A percentile compares a stretch with the other conserved stretches of the same genome.
phyloP scores from a whole-genome alignment of 2,797 vertebrate genomes.

The Myotis findleyi region DNA sequence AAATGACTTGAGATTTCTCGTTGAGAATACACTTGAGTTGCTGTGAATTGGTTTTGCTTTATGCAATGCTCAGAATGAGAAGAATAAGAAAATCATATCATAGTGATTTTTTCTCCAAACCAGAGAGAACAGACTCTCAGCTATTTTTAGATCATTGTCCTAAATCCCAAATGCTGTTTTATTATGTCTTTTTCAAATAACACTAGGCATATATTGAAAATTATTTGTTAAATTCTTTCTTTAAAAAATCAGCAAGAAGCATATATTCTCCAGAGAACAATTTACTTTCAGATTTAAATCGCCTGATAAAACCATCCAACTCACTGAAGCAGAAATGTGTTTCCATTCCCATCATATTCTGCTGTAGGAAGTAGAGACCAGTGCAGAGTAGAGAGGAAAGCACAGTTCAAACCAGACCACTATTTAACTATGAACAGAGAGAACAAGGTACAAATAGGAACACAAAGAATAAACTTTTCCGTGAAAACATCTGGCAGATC shows the following conservation, averaged over 20 bases:
- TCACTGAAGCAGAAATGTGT: slow-evolving; percentile 53
- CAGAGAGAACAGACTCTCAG: slow-evolving; percentile 2
- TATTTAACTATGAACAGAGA: neutral
- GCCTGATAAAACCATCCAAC: slow-evolving; percentile 32
- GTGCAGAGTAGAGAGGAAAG: slow-evolving; percentile 3
- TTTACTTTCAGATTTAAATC: slow-evolving; percentile 60
- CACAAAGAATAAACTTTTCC: neutral
- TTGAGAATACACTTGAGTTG: slow-evolving; percentile 69
- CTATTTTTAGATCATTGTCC: slow-evolving; percentile 76
- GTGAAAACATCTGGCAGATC: neutral
- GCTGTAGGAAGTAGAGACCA: slow-evolving; percentile 54
- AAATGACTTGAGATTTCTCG: slow-evolving; percentile 66
- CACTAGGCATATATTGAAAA: slow-evolving; percentile 17
- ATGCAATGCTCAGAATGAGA: slow-evolving; percentile 67
- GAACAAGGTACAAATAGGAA: neutral
- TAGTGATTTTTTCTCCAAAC: slow-evolving; percentile 46
- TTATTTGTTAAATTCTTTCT: slow-evolving; percentile 60
- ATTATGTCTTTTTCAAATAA: slow-evolving; percentile 52
- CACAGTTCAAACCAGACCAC: neutral
- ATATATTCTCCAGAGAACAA: slow-evolving; percentile 38
- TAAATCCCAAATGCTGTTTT: slow-evolving; percentile 64
- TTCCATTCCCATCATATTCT: slow-evolving; percentile 81
- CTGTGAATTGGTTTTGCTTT: slow-evolving; percentile 73
- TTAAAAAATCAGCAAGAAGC: slow-evolving; percentile 22
- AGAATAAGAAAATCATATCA: slow-evolving; percentile 47